Evolutionary conservation across 2,113 vertebrate genomes (phyloP).

Genomic region (Platysternon megacephalum): DNA sequence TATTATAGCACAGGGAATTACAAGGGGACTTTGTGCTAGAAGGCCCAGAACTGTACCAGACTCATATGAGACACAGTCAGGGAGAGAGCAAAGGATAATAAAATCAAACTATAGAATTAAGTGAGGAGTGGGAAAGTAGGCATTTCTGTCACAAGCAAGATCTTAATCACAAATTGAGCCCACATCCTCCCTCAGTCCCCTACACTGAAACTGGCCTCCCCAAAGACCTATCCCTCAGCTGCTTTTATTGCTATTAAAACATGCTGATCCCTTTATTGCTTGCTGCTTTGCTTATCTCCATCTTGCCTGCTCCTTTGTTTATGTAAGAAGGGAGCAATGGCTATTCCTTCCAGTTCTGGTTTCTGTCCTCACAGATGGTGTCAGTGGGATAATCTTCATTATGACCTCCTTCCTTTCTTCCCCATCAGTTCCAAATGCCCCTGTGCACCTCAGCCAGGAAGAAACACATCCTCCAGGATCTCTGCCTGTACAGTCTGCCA

Average conservation of each 20-base stretch:
- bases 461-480: neutral
- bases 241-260: neutral
- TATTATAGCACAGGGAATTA: neutral
- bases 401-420: neutral
- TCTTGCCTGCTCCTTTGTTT: neutral
- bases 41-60: neutral
- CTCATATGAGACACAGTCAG: neutral
- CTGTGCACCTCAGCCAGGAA: neutral
- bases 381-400: neutral
- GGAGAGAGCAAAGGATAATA: neutral
- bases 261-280: neutral
- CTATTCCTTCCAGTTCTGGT: neutral
- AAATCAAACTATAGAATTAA: neutral
- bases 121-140: neutral
- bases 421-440: neutral
- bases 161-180: constrained; percentile 14
- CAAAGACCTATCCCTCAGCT: constrained; percentile 6
- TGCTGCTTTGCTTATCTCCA: constrained; percentile 23
- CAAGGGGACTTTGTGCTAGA: neutral
- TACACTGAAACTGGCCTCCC: neutral
- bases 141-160: constrained; percentile 24
- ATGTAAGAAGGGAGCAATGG: neutral
- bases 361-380: neutral
- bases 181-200: neutral
- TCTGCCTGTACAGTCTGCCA: neutral